Conservation (phyloP, 2,888 invertebrate genomes). For the Abrostola triplasia region DNA sequence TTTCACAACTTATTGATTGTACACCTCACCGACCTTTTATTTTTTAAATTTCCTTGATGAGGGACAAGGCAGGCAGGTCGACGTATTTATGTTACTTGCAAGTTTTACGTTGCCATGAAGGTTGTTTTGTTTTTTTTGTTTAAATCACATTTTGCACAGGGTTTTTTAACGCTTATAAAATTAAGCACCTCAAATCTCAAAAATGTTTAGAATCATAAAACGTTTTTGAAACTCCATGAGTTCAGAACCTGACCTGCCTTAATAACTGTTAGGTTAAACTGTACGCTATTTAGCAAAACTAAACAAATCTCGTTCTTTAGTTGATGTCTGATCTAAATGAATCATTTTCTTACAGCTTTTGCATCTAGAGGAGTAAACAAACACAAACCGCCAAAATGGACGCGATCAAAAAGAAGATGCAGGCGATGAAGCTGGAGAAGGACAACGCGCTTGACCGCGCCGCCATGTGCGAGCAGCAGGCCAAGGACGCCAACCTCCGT, state of each 20-base stretch:
- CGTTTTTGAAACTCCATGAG: too few relatives aligned
- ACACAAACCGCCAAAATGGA: conserved; percentile 95
- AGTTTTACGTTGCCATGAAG: conserved; percentile 26
- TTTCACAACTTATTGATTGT: conserved; percentile 48
- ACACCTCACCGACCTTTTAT: conserved; percentile 18
- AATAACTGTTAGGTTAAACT: too few relatives aligned
- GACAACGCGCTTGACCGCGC: conserved; percentile 99
- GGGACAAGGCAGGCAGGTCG: conserved; percentile 29
- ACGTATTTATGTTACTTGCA: conserved; percentile 27
- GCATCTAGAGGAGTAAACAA: conserved; percentile 75
- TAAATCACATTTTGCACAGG: neutral
- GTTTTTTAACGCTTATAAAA: neutral
- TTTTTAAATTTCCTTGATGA: conserved; percentile 36
- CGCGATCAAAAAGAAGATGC: conserved; percentile 99
- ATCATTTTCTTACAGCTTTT: conserved; percentile 68
- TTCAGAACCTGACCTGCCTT: too few relatives aligned
- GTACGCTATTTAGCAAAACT: too few relatives aligned
- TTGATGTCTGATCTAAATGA: conserved; percentile 2
- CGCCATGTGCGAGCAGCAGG: conserved; percentile 98
- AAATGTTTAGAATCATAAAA: too few relatives aligned
- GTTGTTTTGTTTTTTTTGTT: conserved; percentile 25
- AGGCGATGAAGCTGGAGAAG: conserved; percentile 99
- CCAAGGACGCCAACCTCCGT: conserved; percentile 96
- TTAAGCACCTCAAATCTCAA: too few relatives aligned
- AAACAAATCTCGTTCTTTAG: too few relatives aligned